Percentiles rank a stretch among this genome's conserved stretches.
Conservation (phyloP, 2,888 invertebrate genomes). For the Eumacrocentrus americanus region DNA sequence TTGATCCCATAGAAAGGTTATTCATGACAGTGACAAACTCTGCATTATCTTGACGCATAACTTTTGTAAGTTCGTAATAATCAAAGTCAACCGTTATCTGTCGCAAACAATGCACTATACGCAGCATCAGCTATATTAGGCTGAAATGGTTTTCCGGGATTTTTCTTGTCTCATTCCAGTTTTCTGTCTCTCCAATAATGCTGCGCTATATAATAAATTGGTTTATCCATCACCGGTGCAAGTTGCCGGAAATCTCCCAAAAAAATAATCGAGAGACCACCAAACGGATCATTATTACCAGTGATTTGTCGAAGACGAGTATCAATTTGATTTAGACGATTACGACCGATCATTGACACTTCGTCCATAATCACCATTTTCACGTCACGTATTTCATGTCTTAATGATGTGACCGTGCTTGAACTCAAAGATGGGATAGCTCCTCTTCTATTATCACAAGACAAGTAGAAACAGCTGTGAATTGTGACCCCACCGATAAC, state of each 20-base stretch:
- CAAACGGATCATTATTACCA: constrained; percentile 43
- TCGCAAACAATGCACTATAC: constrained; percentile 21
- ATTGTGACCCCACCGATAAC: constrained; percentile 4
- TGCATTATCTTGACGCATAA: constrained; percentile 47
- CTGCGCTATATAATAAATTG: constrained; percentile 36
- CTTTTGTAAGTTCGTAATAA: constrained; percentile 44
- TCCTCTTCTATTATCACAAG: not conserved
- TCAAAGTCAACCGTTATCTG: constrained; percentile 37
- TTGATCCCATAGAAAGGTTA: constrained; percentile 21
- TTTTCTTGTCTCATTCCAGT: not conserved
- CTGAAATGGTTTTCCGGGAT: constrained; percentile 2
- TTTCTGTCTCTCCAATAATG: constrained; percentile 1
- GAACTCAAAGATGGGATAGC: not conserved
- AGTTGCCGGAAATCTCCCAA: constrained; percentile 53
- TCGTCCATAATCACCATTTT: constrained; percentile 40
- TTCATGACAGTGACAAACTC: constrained; percentile 42
- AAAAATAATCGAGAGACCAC: constrained; percentile 47
- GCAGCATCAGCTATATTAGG: not conserved
- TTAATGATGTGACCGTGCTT: not conserved
- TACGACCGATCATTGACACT: constrained; percentile 49
- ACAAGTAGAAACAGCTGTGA: constrained; percentile 3
- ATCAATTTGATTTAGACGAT: constrained; percentile 42
- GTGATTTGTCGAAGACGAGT: constrained; percentile 47
- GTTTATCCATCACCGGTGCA: constrained; percentile 44
- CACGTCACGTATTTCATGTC: not conserved